A percentile compares a stretch with the other conserved stretches of the same genome.
Evolutionary conservation across 2,113 vertebrate genomes (phyloP).

Genomic region (Alligator mississippiensis): DNA sequence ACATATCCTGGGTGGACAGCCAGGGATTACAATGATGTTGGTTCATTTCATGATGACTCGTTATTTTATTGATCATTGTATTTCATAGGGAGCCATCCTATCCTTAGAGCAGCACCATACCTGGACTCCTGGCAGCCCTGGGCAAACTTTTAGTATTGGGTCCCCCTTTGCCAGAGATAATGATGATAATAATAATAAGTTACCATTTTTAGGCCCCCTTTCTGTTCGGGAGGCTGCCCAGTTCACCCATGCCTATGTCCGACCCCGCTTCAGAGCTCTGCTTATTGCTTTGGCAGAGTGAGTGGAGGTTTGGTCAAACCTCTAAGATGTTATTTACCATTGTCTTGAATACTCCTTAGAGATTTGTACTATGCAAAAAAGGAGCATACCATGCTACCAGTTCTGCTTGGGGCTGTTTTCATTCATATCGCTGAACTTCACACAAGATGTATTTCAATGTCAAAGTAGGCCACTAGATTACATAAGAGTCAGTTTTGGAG

Average conservation of each 20-base stretch:
- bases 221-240: no score
- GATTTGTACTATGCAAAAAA: background rate
- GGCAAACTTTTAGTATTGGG: no score
- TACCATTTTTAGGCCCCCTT: no score
- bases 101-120: no score
- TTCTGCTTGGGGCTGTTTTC: background rate
- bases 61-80: background rate
- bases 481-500: background rate
- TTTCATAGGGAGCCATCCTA: background rate
- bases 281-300: background rate
- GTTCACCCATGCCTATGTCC: no score
- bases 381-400: background rate
- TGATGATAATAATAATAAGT: no score
- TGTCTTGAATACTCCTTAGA: background rate
- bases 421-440: background rate
- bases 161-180: no score
- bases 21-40: background rate
- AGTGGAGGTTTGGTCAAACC: background rate
- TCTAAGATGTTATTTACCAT: background rate
- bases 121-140: no score
- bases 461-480: background rate
- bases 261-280: background rate
- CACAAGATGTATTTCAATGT: background rate
- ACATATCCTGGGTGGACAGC: background rate
- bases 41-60: fast-evolving